These are phyloP conservation scores for Neoaliturus tenellus DNA, from an alignment of 2,888 invertebrate genomes.

Conservation along the genomic window DNA sequence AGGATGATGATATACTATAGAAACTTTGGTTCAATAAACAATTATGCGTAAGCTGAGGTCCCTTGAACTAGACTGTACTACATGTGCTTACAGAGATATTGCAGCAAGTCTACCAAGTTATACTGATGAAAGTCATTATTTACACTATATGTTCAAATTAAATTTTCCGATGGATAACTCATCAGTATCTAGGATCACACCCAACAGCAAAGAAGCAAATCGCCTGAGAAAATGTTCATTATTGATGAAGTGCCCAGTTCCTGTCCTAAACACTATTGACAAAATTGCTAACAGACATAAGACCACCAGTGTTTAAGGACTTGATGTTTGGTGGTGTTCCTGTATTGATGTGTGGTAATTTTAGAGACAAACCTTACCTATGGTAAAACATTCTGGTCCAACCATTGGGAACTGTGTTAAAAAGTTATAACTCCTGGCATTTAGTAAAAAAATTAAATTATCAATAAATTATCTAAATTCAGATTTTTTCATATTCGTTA, in stretches of 20 bases:
- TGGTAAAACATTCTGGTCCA: background rate
- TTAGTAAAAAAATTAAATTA: conserved; percentile 14
- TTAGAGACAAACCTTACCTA: conserved; percentile 29
- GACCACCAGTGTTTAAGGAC: background rate
- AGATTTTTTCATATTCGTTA: background rate
- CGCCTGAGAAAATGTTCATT: background rate
- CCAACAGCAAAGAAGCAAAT: conserved; percentile 1
- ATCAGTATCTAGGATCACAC: conserved; percentile 11
- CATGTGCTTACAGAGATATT: conserved; percentile 39
- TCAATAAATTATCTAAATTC: background rate
- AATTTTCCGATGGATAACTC: background rate
- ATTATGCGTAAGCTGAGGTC: conserved; percentile 12
- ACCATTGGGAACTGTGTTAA: conserved; percentile 21
- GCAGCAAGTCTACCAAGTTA: conserved; percentile 34
- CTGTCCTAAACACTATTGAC: background rate
- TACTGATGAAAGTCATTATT: background rate
- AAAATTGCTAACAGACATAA: background rate
- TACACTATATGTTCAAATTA: conserved; percentile 23
- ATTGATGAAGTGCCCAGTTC: conserved; percentile 6
- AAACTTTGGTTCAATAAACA: conserved; percentile 35
- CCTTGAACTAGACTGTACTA: background rate
- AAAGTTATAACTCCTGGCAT: background rate
- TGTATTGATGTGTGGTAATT: conserved; percentile 32
- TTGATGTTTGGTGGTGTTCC: conserved; percentile 13
- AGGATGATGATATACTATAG: conserved; percentile 30